Base-by-base conservation (phyloP, 2,113 vertebrate genomes). In the Notarius quadriscutis region DNA sequence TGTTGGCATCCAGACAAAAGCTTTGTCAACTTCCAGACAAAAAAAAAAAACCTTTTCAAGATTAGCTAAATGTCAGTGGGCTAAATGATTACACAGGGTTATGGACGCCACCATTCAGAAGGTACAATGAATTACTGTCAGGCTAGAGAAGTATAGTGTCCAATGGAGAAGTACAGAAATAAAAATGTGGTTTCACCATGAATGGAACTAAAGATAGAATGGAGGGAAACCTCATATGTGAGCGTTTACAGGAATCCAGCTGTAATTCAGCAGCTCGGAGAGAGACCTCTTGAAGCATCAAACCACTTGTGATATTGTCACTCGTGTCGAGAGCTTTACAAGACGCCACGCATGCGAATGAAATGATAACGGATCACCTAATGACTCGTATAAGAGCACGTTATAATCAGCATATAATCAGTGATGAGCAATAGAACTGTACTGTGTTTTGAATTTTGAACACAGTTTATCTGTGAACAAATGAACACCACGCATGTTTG, bases 201-300 rank as follows among this genome's bases (percentile, higher is more conserved):
- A 30, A 84, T 88, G 67, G 57, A 86, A 85, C 80, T 65, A 84
- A 89, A 65, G 84, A 85, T 84, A 62, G 87, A 72, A 90, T 84
- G 90, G 84, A 94, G 93, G 90, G 88, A 94, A 94, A 94, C 20
- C 89, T 91, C 92, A 91, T 89, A 72, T 81, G 88, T 86, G 75
- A 82, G 65, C 91, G 81, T 90, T 95, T 94, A 94, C 93, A 93
- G 93, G 93, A 94, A 95, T 92, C 85, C 78, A 86, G 79, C 87
- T 89, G 58, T 87, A 80, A 72, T 94, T 93, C 92, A 51, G 81
- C 91, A 87, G 84, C 85, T 87, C 83, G 90, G 88, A 92, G 86
- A 91, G 84, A 90, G 78, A 91, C 85, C 88, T 41, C 83, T 60
- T 5, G 79, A 77, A 83, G 92, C 93, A 92, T 94, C 92, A 92